Evolutionary conservation across 2,113 vertebrate genomes (phyloP).

Genomic region (Apeltes quadracus): DNA sequence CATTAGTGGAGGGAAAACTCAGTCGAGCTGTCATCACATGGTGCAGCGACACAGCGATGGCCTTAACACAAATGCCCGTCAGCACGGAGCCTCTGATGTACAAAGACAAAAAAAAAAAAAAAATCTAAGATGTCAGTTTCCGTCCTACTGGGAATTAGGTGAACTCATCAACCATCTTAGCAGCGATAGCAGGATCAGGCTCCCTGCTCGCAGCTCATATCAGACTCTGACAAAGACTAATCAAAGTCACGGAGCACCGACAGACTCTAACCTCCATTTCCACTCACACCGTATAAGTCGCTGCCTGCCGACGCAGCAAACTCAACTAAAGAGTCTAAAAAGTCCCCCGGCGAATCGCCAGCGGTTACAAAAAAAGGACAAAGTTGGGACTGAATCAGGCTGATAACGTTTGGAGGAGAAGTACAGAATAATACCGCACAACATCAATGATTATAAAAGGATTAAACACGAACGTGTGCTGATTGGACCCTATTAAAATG

Average conservation of each 20-base stretch:
- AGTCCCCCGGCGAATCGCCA: constrained; percentile 32
- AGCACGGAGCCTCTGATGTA: constrained; percentile 50
- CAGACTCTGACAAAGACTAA: constrained; percentile 56
- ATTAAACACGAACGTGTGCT: constrained; percentile 10
- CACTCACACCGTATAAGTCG: constrained; percentile 18
- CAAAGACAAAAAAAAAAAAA: constrained; percentile 45
- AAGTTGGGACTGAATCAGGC: constrained; percentile 23
- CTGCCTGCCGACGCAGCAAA: constrained; percentile 47
- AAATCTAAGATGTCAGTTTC: constrained; percentile 41
- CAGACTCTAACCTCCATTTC: constrained; percentile 31
- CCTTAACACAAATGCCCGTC: constrained; percentile 44
- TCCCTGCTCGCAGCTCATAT: constrained; percentile 22
- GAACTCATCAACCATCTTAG: constrained; percentile 48
- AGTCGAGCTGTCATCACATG: constrained; percentile 60
- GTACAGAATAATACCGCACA: constrained; percentile 4
- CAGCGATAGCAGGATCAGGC: constrained; percentile 15
- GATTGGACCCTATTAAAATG: constrained; percentile 25
- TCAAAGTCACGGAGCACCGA: constrained; percentile 54
- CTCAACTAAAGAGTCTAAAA: constrained; percentile 50
- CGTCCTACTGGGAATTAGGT: constrained; percentile 25
- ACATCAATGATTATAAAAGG: constrained; percentile 12
- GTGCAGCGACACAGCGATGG: constrained; percentile 29
- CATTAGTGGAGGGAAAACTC: constrained; percentile 57
- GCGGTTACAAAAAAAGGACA: constrained; percentile 45
- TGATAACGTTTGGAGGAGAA: constrained; percentile 39